Conservation (phyloP, 2,888 invertebrate species). For the Aspidapion aeneum region DNA sequence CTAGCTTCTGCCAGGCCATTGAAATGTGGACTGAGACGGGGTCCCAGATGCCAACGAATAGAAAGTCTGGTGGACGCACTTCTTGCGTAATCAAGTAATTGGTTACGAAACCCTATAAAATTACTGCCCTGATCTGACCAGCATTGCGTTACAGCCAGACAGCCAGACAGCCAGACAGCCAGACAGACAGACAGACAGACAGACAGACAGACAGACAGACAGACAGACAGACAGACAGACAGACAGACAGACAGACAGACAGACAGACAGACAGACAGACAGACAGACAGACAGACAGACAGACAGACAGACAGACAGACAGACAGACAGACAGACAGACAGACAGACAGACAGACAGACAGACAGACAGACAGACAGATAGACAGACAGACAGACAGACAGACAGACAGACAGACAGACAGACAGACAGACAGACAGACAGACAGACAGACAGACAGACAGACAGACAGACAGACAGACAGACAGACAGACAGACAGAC, state of each 20-base stretch:
- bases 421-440: constrained; percentile 15
- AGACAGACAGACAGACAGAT: too few species aligned
- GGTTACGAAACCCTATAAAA: too few species aligned
- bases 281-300: constrained; percentile 14
- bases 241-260: constrained; percentile 16
- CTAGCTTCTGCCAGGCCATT: too few species aligned
- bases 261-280: constrained; percentile 16
- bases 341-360: constrained; percentile 15
- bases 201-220: constrained; percentile 17
- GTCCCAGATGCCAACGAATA: too few species aligned
- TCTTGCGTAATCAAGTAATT: too few species aligned
- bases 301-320: constrained; percentile 9
- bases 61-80: too few species aligned
- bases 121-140: too few species aligned
- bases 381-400: too few species aligned
- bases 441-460: constrained; percentile 17
- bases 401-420: constrained; percentile 15
- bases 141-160: too few species aligned
- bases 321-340: constrained; percentile 14
- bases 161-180: too few species aligned
- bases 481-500: constrained; percentile 15
- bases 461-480: constrained; percentile 14
- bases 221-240: constrained; percentile 14
- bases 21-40: too few species aligned
- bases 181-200: constrained; percentile 17